Conservation (phyloP, 53 echinoderm and acorn worm species). For the Luidia sarsii region DNA sequence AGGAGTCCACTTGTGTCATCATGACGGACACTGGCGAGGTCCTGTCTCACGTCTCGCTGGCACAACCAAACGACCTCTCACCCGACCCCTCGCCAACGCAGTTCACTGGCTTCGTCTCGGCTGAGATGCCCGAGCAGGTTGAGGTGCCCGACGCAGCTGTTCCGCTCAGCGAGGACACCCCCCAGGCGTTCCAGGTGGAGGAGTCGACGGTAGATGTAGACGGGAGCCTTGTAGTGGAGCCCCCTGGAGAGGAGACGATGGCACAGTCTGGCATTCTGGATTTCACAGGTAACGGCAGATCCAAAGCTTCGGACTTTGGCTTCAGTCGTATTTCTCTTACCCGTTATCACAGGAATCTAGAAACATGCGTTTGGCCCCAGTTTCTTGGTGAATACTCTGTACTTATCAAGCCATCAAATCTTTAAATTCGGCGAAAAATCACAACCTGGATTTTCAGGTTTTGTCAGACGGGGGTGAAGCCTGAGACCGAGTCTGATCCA, state of each 20-base stretch:
- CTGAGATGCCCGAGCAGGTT: neutral
- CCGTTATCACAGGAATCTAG: no score
- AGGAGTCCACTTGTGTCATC: slow-evolving; percentile 31
- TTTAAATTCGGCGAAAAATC: no score
- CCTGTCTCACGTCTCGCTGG: neutral
- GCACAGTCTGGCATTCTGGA: slow-evolving; percentile 18
- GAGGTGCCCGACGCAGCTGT: neutral
- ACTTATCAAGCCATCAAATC: no score
- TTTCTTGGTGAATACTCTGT: no score
- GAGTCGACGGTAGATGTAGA: slow-evolving; percentile 16
- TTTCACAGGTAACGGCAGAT: slow-evolving; percentile 13
- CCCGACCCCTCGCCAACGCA: slow-evolving; percentile 29
- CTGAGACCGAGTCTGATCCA: no score
- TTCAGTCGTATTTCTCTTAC: no score
- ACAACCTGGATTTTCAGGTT: no score
- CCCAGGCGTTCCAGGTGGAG: slow-evolving; percentile 2
- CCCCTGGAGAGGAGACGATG: slow-evolving; percentile 33
- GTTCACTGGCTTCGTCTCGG: slow-evolving; percentile 28
- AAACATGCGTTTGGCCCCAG: no score
- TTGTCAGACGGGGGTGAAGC: no score
- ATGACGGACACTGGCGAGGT: neutral
- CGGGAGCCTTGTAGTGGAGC: slow-evolving; percentile 45
- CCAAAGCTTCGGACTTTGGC: no score
- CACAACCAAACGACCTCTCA: neutral
- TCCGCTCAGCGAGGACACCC: neutral